Evolutionary conservation across 2,113 vertebrate species (phyloP).

Genomic region (Phasianus colchicus): DNA sequence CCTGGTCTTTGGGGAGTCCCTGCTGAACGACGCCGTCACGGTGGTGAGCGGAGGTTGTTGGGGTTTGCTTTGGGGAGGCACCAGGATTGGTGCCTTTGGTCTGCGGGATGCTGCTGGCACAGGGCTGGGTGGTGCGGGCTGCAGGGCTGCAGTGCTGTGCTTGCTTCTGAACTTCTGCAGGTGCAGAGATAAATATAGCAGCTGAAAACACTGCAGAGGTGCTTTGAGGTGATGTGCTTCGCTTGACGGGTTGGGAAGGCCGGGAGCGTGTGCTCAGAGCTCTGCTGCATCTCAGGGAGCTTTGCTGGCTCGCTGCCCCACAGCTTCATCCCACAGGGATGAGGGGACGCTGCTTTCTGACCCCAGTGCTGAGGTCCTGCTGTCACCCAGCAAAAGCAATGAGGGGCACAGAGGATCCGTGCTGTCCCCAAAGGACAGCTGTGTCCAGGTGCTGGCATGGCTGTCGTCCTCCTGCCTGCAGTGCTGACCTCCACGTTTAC

Average conservation of each 20-base stretch:
- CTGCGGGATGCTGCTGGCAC: no score
- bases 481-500: background rate
- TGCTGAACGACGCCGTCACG: conserved; percentile 97
- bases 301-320: background rate
- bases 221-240: background rate
- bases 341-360: background rate
- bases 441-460: background rate
- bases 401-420: fast-evolving
- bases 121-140: fast-evolving
- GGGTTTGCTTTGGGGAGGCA: fast-evolving
- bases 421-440: background rate
- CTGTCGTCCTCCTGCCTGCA: background rate
- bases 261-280: fast-evolving
- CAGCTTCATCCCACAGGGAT: background rate
- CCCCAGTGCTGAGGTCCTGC: fast-evolving
- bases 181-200: background rate
- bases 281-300: fast-evolving
- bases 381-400: background rate
- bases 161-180: background rate
- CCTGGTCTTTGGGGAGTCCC: conserved; percentile 95
- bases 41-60: conserved; percentile 80
- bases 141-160: background rate
- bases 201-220: background rate
- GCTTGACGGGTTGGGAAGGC: background rate
- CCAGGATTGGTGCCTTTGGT: background rate